Base-by-base conservation (phyloP, 2,888 invertebrate genomes). In the Artemia sinica region DNA sequence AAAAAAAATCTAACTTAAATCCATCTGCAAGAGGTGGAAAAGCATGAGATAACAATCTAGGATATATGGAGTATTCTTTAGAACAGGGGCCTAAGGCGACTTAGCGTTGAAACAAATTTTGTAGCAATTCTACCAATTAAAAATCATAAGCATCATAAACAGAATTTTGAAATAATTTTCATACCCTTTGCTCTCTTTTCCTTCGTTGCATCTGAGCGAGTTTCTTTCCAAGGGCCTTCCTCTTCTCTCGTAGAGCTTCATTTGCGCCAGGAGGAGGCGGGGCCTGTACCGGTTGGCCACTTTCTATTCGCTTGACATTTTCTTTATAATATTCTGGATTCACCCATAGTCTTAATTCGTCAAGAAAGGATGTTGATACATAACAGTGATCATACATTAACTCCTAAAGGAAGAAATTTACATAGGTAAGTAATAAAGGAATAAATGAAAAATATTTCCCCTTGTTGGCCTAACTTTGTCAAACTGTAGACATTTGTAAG, bases 201-300 rank as follows among this genome's bases (percentile, higher is more conserved):
- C 89, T 84, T 1, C 91, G 90, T 77, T 93, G 93, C 68, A 93
- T 89, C 79, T 94, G 93, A 67, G 90, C 84, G 68, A 94, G 79
- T 48, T 93, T 82, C 65, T 86, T 81, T 0, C 92, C 90, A 76
- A 93, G 82, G 77, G 93, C 93, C 70, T 87, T 85, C 73, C 91
- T 86, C 71, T 90, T 82, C 76, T 93, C 92, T 75, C 88, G 87
- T 77, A 90, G 91, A 11, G 67, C 11, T 9, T 65, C 68, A 65
- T 48, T 48, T 28, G 66, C 68, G n/a, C 83, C 82, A 8, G 85
- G 82, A 28, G 84, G 81, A 68, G 84, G 83, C 69, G 76, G 76
- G 48, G 85, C 83, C 76, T 86, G 92, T 0, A 94, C 93, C 72
- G 95, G 78, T 76, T 95, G 94, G 28, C 63, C 63, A 10, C 14